Evolutionary conservation across 1,140 invertebrate genomes (phyloP), one percentile per base, ranked within the genome.

Genomic region (Oryzaephilus surinamensis): DNA sequence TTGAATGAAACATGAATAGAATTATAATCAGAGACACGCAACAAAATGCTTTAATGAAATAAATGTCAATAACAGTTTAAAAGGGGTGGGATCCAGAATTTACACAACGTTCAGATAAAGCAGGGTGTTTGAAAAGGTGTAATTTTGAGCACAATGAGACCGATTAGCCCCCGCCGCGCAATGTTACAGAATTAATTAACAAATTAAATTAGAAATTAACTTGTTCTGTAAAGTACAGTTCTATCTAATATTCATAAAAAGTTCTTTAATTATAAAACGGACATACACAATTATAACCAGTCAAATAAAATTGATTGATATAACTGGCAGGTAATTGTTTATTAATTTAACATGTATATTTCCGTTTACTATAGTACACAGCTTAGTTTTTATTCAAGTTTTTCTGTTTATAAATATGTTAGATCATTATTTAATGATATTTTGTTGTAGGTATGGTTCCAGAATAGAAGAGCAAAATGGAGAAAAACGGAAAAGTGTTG

Each of bases 401-500:
- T 19, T 18, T 10, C 6, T 18, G n/a, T 32, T 8, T 21, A 10
- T 21, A 10, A 6, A 21, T 21, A 10, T 21, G 20, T 21, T 21
- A 6, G 6, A n/a, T 11, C 23, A 24, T 3, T 24, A 24, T 24
- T 24, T 24, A 4, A n/a, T n/a, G n/a, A n/a, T n/a, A n/a, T n/a
- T 39, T 43, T 49, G 12, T 68, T 69, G 14, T 71, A 97, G 94
- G 94, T 98, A 1, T 98, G 95, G 94, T 98, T 97, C 65, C 92
- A 99, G 71, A 98, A 99, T 63, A 74, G 94, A 15, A 73, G 94
- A 39, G 94, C 94, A 47, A 98, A 98, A 65, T 98, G 94, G 94
- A 80, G 95, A 37, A 98, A 98, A 65, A 98, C 94, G 12, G 94
- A 98, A 67, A 98, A 99, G 65, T 97, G 91, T 54, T 99, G 95